Evolutionary conservation across 1,140 invertebrate species (phyloP), one percentile per base, ranked within the genome.

Genomic region (Holcopasites calliopsidis): DNA sequence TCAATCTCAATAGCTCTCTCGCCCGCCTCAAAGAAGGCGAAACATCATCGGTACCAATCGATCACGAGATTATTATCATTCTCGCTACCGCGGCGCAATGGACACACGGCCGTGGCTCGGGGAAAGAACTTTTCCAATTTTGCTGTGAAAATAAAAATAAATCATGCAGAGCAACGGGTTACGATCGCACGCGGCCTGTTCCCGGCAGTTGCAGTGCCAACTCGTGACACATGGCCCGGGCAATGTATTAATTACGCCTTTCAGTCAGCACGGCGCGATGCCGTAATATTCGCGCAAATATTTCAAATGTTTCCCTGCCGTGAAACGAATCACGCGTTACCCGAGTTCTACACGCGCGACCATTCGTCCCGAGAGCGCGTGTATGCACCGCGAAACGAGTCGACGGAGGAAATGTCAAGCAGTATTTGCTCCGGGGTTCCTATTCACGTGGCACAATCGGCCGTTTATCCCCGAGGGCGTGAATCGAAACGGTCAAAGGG

Each of bases 61-160:
- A 42, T n/a, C n/a, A n/a, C n/a, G n/a, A n/a, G n/a, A n/a, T n/a
- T n/a, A 54, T 33, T 60, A 49, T 71, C 52, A 65, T 73, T 64
- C 38, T 65, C 47, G 6, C 16, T 13, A 4, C 16, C 26, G 13
- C 33, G 50, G 4, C 33, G 38, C 60, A 55, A 65, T 65, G 54
- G 47, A 33, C 33, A 26, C 8, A 3, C 16, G 26, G 26, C 23
- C 1, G 23, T 7, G 11, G 3, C 8, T 3, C 3, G 42, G 10
- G 8, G n/a, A 3, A 21, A 42, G 54, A 65, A 73, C 42, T 73
- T 73, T 54, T 26, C 49, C 70, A 73, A 73, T 73, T 73, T n/a
- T 54, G 54, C 35, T 18, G 13, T 13, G 21, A 8, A 49, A 38
- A 65, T 54, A 55, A 65, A 73, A 73, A 65, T 73, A 49, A 54